Evolutionary conservation across 2,888 invertebrate genomes (phyloP).

Genomic region (Thysanoteuthis rhombus): DNA sequence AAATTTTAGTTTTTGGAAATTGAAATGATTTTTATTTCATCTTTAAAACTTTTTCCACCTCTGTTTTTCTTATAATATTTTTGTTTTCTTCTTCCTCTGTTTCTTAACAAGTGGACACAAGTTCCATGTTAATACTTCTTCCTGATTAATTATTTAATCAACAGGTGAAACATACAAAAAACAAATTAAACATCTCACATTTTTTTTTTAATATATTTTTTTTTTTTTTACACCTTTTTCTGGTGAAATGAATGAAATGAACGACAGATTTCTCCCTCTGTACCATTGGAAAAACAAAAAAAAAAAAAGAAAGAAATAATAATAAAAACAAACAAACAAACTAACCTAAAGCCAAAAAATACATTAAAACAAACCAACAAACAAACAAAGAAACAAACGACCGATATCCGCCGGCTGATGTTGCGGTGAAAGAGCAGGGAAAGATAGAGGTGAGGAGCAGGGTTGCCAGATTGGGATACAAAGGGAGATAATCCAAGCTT

Average conservation of each 20-base stretch:
- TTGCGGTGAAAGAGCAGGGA: neutral
- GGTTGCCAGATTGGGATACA: too few species aligned
- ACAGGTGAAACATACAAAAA: constrained; percentile 12
- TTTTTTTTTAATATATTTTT: neutral
- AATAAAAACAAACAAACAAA: neutral
- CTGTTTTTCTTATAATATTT: neutral
- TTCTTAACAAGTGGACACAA: neutral
- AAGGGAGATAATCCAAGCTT: too few species aligned
- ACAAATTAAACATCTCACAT: neutral
- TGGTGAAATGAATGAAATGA: neutral
- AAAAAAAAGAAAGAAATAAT: too few species aligned
- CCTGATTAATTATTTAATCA: neutral
- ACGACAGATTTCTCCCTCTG: constrained; percentile 17
- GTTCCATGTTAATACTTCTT: neutral
- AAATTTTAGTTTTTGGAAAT: neutral
- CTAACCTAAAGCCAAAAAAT: neutral
- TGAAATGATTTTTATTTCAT: constrained; percentile 12
- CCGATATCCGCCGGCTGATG: neutral
- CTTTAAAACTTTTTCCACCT: constrained; percentile 12
- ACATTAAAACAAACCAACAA: constrained; percentile 12
- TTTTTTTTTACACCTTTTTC: neutral
- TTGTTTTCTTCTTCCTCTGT: neutral
- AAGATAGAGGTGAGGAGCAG: neutral
- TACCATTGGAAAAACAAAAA: neutral
- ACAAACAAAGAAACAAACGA: neutral